Evolutionary conservation across 2,888 invertebrate genomes (phyloP).

Genomic region (Autographa pulchrina): DNA sequence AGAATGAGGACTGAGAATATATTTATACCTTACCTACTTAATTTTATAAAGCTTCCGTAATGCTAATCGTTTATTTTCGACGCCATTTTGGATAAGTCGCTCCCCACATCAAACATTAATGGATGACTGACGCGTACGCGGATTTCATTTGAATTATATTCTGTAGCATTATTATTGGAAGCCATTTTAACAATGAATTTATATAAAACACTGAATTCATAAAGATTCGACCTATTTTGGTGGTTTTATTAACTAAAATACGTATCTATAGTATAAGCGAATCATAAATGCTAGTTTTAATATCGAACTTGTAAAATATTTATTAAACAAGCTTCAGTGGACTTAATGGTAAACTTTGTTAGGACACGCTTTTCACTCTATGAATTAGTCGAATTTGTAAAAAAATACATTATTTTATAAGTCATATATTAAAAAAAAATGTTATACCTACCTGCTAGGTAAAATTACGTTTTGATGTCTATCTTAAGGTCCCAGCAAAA

Average conservation of each 20-base stretch:
- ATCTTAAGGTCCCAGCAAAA: too few species aligned
- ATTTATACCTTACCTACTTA: neutral
- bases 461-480: too few species aligned
- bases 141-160: neutral
- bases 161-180: conserved; percentile 4
- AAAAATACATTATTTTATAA: too few species aligned
- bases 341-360: too few species aligned
- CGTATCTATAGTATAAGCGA: too few species aligned
- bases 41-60: neutral
- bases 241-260: neutral
- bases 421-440: too few species aligned
- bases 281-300: too few species aligned
- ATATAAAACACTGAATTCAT: neutral
- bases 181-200: neutral
- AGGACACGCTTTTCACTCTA: too few species aligned
- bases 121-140: conserved; percentile 4
- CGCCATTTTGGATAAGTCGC: neutral
- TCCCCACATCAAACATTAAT: conserved; percentile 12
- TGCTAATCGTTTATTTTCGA: neutral
- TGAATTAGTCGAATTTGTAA: too few species aligned
- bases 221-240: neutral
- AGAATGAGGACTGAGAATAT: neutral
- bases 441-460: too few species aligned
- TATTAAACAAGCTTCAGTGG: too few species aligned
- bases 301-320: too few species aligned